phyloP scores from a whole-genome alignment of 2,113 vertebrate species.

The Paramisgurnus dabryanus region DNA sequence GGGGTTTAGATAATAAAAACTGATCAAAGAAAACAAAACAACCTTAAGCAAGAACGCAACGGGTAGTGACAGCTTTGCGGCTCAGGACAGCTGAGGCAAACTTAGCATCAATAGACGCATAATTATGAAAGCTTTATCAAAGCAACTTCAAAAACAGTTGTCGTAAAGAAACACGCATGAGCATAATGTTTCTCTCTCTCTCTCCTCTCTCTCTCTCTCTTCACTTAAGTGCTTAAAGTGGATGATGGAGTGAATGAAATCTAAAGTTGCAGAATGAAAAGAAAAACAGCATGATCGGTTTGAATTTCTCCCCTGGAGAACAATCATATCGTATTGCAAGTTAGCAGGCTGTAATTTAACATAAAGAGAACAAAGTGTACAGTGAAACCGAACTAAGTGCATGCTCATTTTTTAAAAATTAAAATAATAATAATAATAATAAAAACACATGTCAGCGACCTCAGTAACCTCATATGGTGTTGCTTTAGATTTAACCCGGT shows the following conservation, averaged over 20 bases:
- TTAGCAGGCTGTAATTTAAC: constrained; percentile 24
- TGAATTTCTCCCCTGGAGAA: constrained; percentile 1
- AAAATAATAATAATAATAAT: not conserved
- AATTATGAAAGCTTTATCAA: constrained; percentile 37
- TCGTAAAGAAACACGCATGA: constrained; percentile 12
- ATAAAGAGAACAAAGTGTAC: constrained; percentile 2
- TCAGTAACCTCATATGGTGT: not conserved
- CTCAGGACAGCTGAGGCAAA: constrained; percentile 3
- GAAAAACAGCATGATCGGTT: not conserved
- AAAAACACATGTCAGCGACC: not conserved
- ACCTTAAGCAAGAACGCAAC: constrained; percentile 10
- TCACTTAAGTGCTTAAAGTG: constrained; percentile 25
- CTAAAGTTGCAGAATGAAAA: constrained; percentile 3
- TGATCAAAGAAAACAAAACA: constrained; percentile 41
- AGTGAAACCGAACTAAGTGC: not conserved
- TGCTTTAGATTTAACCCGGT: not conserved
- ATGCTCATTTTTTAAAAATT: not conserved
- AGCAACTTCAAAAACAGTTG: constrained; percentile 43
- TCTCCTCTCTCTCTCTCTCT: not conserved
- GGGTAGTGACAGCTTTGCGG: constrained; percentile 18
- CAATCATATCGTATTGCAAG: constrained; percentile 2
- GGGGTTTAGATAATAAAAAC: constrained; percentile 31
- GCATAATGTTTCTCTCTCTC: constrained; percentile 19
- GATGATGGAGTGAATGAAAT: constrained; percentile 32
- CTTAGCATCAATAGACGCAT: constrained; percentile 7